These are phyloP conservation scores for Sialis lutaria DNA, from an alignment of 2,888 invertebrate species.

Conservation along the genomic window DNA sequence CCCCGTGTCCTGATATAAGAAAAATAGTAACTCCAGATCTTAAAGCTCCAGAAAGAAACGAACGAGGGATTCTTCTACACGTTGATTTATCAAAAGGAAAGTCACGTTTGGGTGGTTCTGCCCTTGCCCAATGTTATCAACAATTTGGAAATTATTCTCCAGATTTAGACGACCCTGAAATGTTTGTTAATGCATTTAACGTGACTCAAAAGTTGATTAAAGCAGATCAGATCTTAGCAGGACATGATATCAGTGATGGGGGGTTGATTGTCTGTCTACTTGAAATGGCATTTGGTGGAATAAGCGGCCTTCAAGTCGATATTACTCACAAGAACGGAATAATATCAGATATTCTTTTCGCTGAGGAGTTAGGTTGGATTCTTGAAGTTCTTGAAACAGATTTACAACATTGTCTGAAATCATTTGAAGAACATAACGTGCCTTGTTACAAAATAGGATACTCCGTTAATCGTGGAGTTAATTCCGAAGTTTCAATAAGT, in stretches of 20 bases:
- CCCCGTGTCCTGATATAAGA: slow-evolving; percentile 80
- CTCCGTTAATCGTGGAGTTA: slow-evolving; percentile 46
- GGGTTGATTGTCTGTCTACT: slow-evolving; percentile 77
- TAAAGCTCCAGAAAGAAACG: slow-evolving; percentile 42
- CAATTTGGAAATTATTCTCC: slow-evolving; percentile 69
- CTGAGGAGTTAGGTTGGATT: slow-evolving; percentile 76
- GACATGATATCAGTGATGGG: slow-evolving; percentile 95
- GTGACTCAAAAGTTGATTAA: slow-evolving; percentile 70
- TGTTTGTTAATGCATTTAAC: slow-evolving; percentile 60
- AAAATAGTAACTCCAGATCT: slow-evolving; percentile 82
- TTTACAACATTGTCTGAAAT: slow-evolving; percentile 35
- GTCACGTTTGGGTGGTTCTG: slow-evolving; percentile 76
- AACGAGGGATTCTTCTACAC: slow-evolving; percentile 51
- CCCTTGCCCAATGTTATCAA: slow-evolving; percentile 76
- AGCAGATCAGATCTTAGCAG: slow-evolving; percentile 54
- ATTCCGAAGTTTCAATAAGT: slow-evolving; percentile 38
- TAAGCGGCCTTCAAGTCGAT: slow-evolving; percentile 58
- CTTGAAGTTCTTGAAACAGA: slow-evolving; percentile 47
- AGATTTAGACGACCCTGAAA: slow-evolving; percentile 54
- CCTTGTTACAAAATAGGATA: slow-evolving; percentile 50
- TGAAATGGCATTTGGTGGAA: slow-evolving; percentile 93
- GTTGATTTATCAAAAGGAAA: slow-evolving; percentile 60
- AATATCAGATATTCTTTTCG: slow-evolving; percentile 52
- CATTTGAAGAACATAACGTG: slow-evolving; percentile 41
- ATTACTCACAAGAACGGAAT: slow-evolving; percentile 35